Evolutionary conservation across 1,140 invertebrate genomes (phyloP), one percentile per base, ranked within the genome.

Genomic region (Trigoniulus corallinus): DNA sequence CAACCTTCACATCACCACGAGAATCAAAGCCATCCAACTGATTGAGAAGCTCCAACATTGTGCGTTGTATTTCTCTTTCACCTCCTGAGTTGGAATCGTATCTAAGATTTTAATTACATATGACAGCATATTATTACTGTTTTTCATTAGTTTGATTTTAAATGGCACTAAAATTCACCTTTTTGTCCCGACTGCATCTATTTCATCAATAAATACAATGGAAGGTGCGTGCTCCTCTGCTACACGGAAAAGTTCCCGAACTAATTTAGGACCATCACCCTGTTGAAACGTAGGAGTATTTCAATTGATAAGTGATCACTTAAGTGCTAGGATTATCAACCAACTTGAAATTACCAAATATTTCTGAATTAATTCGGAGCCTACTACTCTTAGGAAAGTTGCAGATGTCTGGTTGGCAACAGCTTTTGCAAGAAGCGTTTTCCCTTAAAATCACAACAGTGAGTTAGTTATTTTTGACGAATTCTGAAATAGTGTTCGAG

Each of bases 171-270:
- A n/a, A n/a, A n/a, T n/a, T n/a, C n/a, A 70, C 62, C 92, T 77
- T 73, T 99, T 99, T 21, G 96, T 99, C 47, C 96, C 96, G 29
- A 99, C 89, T 53, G 96, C 96, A 77, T 99, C 96, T 61, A 99
- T 99, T 79, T 99, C 96, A 76, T 99, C 96, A 64, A 99, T 98
- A 65, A 99, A 99, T 1, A 99, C 94, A 70, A 99, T 99, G 1
- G 93, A 97, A 7, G 96, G 95, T 1, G 95, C 93, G 75, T 99
- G 92, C 67, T 99, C 95, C 64, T 99, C 95, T 21, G 96, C 95
- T 7, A 99, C 94, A 62, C 94, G 72, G 69, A 99, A 99, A 15
- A 99, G 67, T 66, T 99, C 96, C 55, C 96, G 72, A 2, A 99
- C 95, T 40, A 99, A 72, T 71, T 99, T 99, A 0, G 96, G 95